Evolutionary conservation across 2,113 vertebrate genomes (phyloP).

Genomic region (Pelobates fuscus): DNA sequence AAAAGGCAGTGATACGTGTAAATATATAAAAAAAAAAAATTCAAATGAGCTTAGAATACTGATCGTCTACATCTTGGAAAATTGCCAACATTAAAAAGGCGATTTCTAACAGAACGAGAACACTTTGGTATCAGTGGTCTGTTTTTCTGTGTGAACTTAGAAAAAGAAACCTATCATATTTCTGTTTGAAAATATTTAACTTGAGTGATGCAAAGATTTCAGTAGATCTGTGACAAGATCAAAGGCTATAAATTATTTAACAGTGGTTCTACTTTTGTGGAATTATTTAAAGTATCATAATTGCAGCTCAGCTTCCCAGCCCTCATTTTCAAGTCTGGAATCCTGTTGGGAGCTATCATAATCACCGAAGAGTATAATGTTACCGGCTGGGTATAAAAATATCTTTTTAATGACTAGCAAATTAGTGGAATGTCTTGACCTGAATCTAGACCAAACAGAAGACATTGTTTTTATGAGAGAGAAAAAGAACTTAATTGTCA

Average conservation of each 20-base stretch:
- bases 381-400: slow-evolving; percentile 85
- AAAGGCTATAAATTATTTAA: slow-evolving; percentile 85
- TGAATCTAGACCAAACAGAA: slow-evolving; percentile 78
- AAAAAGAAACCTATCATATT: slow-evolving; percentile 58
- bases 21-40: neutral
- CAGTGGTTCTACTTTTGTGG: slow-evolving; percentile 85
- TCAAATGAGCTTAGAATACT: slow-evolving; percentile 9
- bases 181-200: slow-evolving; percentile 78
- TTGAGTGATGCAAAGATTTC: slow-evolving; percentile 78
- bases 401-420: slow-evolving; percentile 85
- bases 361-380: slow-evolving; percentile 83
- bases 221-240: slow-evolving; percentile 77
- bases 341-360: slow-evolving; percentile 86
- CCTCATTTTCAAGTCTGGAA: slow-evolving; percentile 79
- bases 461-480: slow-evolving; percentile 72
- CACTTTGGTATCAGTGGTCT: slow-evolving; percentile 22
- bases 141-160: slow-evolving; percentile 47
- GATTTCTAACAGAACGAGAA: slow-evolving; percentile 43
- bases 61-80: slow-evolving; percentile 18
- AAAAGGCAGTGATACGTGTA: neutral
- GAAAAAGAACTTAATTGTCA: slow-evolving; percentile 67
- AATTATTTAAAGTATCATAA: slow-evolving; percentile 95
- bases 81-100: slow-evolving; percentile 27
- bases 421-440: slow-evolving; percentile 82
- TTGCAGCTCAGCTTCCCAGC: slow-evolving; percentile 77